Conservation (phyloP, 2,888 invertebrate genomes). For the Ectemnius lituratus region DNA sequence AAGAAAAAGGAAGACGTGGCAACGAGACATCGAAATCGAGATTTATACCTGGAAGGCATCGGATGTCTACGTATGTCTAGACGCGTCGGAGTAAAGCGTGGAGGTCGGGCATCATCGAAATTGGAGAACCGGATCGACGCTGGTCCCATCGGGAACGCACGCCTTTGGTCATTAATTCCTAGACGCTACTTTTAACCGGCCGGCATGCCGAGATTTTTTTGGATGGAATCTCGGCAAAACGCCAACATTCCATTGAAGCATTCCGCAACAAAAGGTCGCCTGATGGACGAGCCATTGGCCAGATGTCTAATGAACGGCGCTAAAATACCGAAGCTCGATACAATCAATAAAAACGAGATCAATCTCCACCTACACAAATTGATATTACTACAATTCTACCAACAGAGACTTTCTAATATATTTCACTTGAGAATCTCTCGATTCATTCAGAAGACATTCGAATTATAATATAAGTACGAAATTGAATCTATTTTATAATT, state of each 20-base stretch:
- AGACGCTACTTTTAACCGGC: constrained; percentile 32
- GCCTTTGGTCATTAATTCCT: constrained; percentile 23
- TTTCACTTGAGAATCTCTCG: too few relatives aligned
- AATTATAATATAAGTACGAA: background rate
- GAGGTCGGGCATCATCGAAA: background rate
- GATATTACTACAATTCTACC: background rate
- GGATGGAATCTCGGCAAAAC: constrained; percentile 36
- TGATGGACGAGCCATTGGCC: constrained; percentile 19
- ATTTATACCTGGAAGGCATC: background rate
- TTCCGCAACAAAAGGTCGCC: constrained; percentile 16
- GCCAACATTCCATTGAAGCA: constrained; percentile 32
- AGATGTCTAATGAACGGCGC: constrained; percentile 27
- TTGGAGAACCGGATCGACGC: constrained; percentile 14
- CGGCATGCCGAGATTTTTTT: constrained; percentile 18
- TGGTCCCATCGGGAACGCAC: background rate
- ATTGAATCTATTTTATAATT: background rate
- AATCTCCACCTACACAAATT: background rate
- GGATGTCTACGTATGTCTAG: constrained; percentile 1
- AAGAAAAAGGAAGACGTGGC: too few relatives aligned
- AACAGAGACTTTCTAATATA: too few relatives aligned
- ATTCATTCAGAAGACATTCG: too few relatives aligned
- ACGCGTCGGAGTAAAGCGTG: background rate
- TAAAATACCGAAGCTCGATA: constrained; percentile 10
- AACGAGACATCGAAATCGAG: background rate
- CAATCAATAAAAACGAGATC: background rate